Conservation (phyloP, 1,140 invertebrate species). For the Planococcus citri region DNA sequence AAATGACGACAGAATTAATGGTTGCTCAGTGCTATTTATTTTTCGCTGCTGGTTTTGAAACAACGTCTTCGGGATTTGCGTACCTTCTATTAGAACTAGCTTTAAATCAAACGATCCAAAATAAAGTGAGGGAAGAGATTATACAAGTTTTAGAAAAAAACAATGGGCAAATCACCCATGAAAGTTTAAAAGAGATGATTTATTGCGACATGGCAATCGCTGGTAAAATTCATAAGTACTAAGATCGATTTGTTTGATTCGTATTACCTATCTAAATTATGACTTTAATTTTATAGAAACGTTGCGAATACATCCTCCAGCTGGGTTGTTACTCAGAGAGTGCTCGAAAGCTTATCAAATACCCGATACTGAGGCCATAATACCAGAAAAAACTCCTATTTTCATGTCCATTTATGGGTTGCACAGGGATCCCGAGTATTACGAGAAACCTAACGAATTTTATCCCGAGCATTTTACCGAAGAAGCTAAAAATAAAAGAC, state of each 20-base stretch:
- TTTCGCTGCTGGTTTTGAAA: constrained; percentile 35
- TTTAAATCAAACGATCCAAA: constrained; percentile 29
- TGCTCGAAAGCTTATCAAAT: constrained; percentile 40
- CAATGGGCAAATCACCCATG: constrained; percentile 38
- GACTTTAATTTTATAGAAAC: constrained; percentile 35
- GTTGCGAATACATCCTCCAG: constrained; percentile 44
- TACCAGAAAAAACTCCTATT: constrained; percentile 37
- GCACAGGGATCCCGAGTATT: constrained; percentile 43
- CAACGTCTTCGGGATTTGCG: constrained; percentile 30
- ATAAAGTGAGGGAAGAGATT: constrained; percentile 29
- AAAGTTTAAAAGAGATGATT: constrained; percentile 36
- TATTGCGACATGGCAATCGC: constrained; percentile 41
- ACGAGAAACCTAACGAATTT: constrained; percentile 44
- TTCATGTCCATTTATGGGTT: constrained; percentile 46
- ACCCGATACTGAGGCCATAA: constrained; percentile 41
- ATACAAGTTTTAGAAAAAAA: constrained; percentile 30
- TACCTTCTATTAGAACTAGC: constrained; percentile 31
- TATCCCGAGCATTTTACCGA: constrained; percentile 43
- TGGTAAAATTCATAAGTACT: neutral
- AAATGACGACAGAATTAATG: constrained; percentile 38
- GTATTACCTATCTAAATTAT: neutral
- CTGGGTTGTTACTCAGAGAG: constrained; percentile 38
- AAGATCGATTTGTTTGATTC: too few species aligned
- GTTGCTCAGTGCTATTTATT: constrained; percentile 40
- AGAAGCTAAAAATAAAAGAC: constrained; percentile 32